These are phyloP conservation scores for Alligator sinensis DNA, from an alignment of 2,113 vertebrate genomes.

Conservation along the genomic window DNA sequence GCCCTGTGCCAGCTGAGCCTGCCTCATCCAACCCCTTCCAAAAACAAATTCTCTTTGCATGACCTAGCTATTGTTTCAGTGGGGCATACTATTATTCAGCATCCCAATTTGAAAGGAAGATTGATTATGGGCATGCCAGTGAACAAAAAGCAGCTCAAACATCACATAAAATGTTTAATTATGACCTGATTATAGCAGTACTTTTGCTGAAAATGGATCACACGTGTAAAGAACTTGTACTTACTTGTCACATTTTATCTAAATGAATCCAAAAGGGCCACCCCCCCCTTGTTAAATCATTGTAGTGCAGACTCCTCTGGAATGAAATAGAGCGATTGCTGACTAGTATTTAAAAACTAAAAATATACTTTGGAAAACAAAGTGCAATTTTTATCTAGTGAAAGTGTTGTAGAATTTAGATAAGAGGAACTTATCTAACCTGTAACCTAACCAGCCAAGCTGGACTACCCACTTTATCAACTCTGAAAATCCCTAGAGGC, in stretches of 20 bases:
- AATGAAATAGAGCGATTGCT: background rate
- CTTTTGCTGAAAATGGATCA: background rate
- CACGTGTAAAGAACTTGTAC: background rate
- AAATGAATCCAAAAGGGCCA: fast-evolving
- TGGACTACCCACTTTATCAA: background rate
- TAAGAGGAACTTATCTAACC: background rate
- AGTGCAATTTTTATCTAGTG: background rate
- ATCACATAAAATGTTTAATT: background rate
- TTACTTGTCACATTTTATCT: background rate
- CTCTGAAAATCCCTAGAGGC: background rate
- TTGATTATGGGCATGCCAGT: fast-evolving
- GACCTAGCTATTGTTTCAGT: background rate
- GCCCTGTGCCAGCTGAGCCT: background rate
- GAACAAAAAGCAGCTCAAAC: background rate
- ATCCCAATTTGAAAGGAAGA: background rate
- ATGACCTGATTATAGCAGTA: fast-evolving
- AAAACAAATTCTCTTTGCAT: background rate
- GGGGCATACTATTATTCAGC: background rate
- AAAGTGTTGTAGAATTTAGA: background rate
- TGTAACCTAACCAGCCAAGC: background rate
- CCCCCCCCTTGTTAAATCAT: background rate
- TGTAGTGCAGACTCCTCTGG: background rate
- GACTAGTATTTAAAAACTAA: background rate
- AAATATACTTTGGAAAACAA: background rate
- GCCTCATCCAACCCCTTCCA: background rate